Evolutionary conservation across 2,113 vertebrate species (phyloP), one percentile per base, ranked within the genome.

Genomic region (Struthidea cinerea): DNA sequence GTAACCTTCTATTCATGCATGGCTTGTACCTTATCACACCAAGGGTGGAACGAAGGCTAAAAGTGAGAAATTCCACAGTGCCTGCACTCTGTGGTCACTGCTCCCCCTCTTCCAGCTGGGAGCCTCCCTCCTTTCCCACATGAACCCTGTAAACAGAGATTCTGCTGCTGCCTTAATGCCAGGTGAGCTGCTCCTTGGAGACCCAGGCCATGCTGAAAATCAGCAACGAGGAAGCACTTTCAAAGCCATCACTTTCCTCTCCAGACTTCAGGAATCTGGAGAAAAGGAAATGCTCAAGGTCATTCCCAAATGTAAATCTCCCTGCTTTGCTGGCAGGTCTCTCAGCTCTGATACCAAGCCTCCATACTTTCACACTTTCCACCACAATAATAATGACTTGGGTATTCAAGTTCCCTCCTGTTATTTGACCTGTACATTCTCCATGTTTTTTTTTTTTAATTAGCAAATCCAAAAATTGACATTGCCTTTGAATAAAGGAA

Each of bases 161-260:
- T 74, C 74, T 91, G 81, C 78, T 59, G n/a, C 33, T 85, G 70
- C 87, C 49, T 78, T 14, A 49, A 52, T 42, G 73, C 71, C 89
- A 91, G 37, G 32, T 71, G 87, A 91, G 93, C 73, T 13, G 77
- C 89, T 83, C 89, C 93, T 69, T 10, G 32, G 89, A 96, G 74
- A 79, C 26, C 26, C 35, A 27, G 6, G 53, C 53, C 81, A 79
- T 6, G 71, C 74, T 53, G 70, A 65, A 92, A 73, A 30, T 9
- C 77, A 89, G 70, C 84, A 75, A 16, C n/a, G 35, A 76, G 78
- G 65, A 90, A 49, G 37, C 9, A 33, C 71, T 69, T 91, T 26
- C 63, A 89, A 68, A 90, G 46, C 42, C 82, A 77, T 69, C 74
- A 7, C 67, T 57, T 70, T 33, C 47, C 78, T 81, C 84, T 94